Evolutionary conservation across 2,888 invertebrate species (phyloP), one percentile per base, ranked within the genome.

Genomic region (Rhodophaea formosa): DNA sequence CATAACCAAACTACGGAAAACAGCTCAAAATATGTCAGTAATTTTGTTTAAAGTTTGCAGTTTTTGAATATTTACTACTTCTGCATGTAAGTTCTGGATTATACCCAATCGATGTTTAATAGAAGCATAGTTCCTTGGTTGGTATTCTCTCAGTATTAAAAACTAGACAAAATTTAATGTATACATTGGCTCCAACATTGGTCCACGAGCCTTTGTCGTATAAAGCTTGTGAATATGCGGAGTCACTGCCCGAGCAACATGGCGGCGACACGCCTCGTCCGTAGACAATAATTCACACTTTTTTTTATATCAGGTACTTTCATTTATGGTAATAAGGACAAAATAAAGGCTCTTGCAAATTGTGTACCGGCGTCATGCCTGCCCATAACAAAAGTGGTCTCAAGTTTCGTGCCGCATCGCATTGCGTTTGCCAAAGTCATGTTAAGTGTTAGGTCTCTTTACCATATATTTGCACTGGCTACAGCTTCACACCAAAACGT

Each of bases 211-310:
- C 16, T 32, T 43, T 8, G 17, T 52, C 29, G 32, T 42, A 3
- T 39, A 39, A 14, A 39, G 35, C 10, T 14, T 39, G 17, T 39
- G 30, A 43, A 30, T 42, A 49, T 39, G 49, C 47, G 45, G 46
- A 58, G 58, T 58, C 58, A 61, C 42, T 58, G 60, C 49, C 49
- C 53, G 57, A 39, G 44, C 23, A 54, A 53, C 55, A 58, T 51
- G 57, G 44, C 53, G 55, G 58, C 35, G 17, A 56, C 49, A 42
- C 12, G 15, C 29, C 42, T 43, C n/a, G 16, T 43, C 47, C 42
- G 42, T 35, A 51, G 58, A 56, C 59, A 56, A 52, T 59, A 39
- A 55, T 59, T 59, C 56, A 46, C 51, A 35, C 51, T 51, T 51
- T 51, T 51, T 49, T 51, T 51, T 51, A 51, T 51, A 51, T 51